Base-by-base conservation (phyloP, 2,888 invertebrate species). In the Apotomis turbidana region DNA sequence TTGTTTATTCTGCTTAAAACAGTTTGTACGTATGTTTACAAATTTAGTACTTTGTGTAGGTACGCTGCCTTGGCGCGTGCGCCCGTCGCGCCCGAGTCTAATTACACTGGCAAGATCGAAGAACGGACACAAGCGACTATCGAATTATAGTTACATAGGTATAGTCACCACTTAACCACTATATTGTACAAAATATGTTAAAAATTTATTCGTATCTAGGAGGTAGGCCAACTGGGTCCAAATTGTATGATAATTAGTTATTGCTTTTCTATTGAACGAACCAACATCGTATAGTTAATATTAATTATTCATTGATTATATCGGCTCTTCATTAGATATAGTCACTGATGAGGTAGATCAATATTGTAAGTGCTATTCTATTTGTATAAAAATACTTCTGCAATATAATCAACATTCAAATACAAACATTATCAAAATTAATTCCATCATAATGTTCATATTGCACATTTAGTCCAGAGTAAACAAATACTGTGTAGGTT, bases 321-420 rank as follows among this genome's bases (percentile, higher is more conserved):
- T 68, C 71, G 70, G 68, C 59, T 69, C 72, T 71, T 77, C 74
- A 78, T 74, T 73, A 76, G 72, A 71, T 76, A 85, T 84, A 87
- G 84, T 87, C 83, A 82, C 85, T 88, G 88, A 83, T 91, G 93
- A 93, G 93, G 93, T 93, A 93, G 93, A 87, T 90, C 81, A 87
- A 87, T 85, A 83, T 87, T 88, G 88, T 86, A 81, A 85, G 80
- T 88, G 89, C 88, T 79, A 87, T 84, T 87, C 85, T 88, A 88
- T 88, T 83, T 90, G 88, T 93, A 93, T 93, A 93, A 93, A 93
- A 93, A 93, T 93, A 93, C 88, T 92, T 93, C 86, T 91, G 92
- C 86, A 89, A 90, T 92, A 92, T 91, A 91, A 89, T 90, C 84
- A 92, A 93, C 93, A 91, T 90, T 90, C 80, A 92, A 91, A 91